A percentile compares a stretch with the other conserved stretches of the same genome.
phyloP scores from a whole-genome alignment of 2,888 invertebrate species.

The Campoplex nolae region DNA sequence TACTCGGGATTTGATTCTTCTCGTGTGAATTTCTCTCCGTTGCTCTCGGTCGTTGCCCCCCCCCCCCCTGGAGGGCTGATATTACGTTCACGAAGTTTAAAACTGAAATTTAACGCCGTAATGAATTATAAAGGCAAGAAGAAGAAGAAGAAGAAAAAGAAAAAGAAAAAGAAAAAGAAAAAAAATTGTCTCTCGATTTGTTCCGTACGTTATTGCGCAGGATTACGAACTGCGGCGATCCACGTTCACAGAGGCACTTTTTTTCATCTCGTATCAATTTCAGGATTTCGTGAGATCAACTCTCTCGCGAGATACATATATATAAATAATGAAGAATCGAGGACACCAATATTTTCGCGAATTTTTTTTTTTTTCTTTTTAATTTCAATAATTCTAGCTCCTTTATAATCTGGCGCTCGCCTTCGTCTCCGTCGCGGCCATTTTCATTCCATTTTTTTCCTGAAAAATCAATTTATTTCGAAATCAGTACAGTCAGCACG shows the following conservation, averaged over 20 bases:
- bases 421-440: not conserved
- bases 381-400: not conserved
- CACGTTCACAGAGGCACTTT: not conserved
- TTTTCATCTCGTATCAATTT: constrained; percentile 33
- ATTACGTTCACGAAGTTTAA: constrained; percentile 40
- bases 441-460: too few relatives aligned
- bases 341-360: not conserved
- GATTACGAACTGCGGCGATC: constrained; percentile 28
- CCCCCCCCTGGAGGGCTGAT: not conserved
- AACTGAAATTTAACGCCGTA: constrained; percentile 51
- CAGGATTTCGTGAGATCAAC: constrained; percentile 30
- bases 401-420: not conserved
- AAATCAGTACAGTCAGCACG: too few relatives aligned
- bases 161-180: not conserved
- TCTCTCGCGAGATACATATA: not conserved
- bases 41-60: constrained; percentile 39
- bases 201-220: constrained; percentile 47
- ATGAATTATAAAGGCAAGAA: constrained; percentile 38
- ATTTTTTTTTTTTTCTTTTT: too few relatives aligned
- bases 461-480: too few relatives aligned
- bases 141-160: too few relatives aligned
- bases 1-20: constrained; percentile 33
- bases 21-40: constrained; percentile 13
- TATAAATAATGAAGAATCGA: not conserved
- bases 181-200: constrained; percentile 28